A percentile compares a stretch with the other conserved stretches of the same genome.
Conservation (phyloP, 2,113 vertebrate species). For the Paedocypris sp. region DNA sequence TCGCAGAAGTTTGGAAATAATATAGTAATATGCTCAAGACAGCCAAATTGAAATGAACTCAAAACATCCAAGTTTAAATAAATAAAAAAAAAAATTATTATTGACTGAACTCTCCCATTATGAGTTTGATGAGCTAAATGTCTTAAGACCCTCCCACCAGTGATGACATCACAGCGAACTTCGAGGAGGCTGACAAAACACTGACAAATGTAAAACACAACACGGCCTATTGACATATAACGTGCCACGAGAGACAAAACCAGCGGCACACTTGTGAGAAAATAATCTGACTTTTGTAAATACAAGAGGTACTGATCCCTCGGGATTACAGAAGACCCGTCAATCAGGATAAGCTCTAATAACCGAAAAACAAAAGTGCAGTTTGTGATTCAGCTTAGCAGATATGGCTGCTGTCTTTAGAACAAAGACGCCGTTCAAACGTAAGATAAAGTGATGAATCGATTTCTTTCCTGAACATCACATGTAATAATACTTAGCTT, state of each 20-base stretch:
- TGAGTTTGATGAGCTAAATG: too few species aligned
- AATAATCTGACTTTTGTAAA: too few species aligned
- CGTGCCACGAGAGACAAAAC: too few species aligned
- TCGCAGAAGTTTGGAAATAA: conserved; percentile 61
- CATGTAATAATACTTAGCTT: conserved; percentile 25
- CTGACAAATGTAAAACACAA: background rate
- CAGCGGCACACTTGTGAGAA: too few species aligned
- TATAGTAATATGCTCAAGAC: conserved; percentile 45
- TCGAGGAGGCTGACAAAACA: conserved; percentile 3
- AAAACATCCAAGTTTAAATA: too few species aligned
- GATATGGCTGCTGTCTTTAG: conserved; percentile 26
- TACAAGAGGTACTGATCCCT: background rate
- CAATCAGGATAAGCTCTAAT: background rate
- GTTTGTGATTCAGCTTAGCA: conserved; percentile 16
- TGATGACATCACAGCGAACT: too few species aligned
- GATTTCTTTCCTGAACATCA: background rate
- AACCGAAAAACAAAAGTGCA: conserved; percentile 7
- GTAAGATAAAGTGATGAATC: background rate
- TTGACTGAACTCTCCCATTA: too few species aligned
- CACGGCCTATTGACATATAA: too few species aligned
- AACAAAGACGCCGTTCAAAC: background rate
- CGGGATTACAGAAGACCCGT: background rate
- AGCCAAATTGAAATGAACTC: too few species aligned
- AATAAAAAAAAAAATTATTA: too few species aligned
- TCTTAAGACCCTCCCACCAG: too few species aligned